Percentiles rank a stretch among this genome's conserved stretches.
Evolutionary conservation across 2,797 vertebrate species (phyloP).

Genomic region (Acanthornis magna): DNA sequence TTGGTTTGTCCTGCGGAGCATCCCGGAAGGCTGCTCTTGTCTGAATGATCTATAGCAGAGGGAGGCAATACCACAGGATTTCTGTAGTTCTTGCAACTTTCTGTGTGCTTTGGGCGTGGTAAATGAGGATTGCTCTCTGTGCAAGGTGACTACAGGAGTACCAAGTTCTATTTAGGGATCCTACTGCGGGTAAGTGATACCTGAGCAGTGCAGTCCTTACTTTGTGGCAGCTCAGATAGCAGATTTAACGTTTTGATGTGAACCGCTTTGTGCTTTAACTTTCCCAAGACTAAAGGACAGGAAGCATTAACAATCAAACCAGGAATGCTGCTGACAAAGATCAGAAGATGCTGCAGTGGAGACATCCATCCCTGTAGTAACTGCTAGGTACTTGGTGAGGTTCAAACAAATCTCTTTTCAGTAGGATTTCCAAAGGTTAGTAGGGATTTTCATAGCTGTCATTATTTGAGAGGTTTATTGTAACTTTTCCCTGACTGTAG

Average conservation of each 20-base stretch:
- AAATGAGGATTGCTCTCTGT: neutral
- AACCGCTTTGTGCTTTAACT: neutral
- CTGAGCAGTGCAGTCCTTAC: neutral
- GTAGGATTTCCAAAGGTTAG: neutral
- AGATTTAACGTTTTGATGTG: neutral
- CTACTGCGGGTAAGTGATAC: neutral
- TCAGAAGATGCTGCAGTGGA: neutral
- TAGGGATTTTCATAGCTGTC: neutral
- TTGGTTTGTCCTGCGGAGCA: fast-evolving
- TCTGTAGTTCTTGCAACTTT: neutral
- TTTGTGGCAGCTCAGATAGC: neutral
- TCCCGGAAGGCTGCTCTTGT: neutral
- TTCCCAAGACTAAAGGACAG: neutral
- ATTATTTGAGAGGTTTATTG: neutral
- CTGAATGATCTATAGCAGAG: neutral
- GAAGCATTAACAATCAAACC: neutral
- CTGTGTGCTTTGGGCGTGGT: neutral
- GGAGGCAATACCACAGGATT: neutral
- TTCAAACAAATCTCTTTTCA: neutral
- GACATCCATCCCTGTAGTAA: fast-evolving
- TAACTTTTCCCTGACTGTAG: neutral
- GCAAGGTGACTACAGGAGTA: neutral
- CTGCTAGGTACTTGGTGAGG: neutral
- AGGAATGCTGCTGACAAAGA: neutral
- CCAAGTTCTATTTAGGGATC: neutral